Base-by-base conservation (phyloP, 2,888 invertebrate genomes). In the Pseudoips prasinana region DNA sequence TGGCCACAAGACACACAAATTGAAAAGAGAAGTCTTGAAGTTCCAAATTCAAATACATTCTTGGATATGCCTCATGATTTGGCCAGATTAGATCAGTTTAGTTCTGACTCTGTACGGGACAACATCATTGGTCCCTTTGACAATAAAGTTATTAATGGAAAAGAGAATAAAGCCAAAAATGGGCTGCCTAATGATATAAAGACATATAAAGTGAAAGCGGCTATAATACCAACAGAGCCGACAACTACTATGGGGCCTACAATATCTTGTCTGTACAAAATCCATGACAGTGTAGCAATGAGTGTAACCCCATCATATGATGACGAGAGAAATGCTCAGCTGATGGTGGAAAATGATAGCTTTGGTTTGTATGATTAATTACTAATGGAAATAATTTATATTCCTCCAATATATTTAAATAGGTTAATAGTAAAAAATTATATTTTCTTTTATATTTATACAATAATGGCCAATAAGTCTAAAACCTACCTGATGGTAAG, bases 221-320 rank as follows among this genome's bases (percentile, higher is more conserved):
- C 70, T 8, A 42, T 61, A 1, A 46, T 70, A 7, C 49, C 64
- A 0, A 78, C 74, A 0, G 67, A 70, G 10, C 40, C 69, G 1
- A 60, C 76, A 0, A 71, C 75, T 6, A 77, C 72, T 0, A 48
- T 53, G 9, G 73, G 68, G 0, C 75, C 80, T 1, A 75, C 76
- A 5, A 76, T 81, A 32, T 64, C 71, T 3, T 88, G 88, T 51
- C 44, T 84, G 8, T 86, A 84, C 42, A 87, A 86, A 51, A 69
- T 77, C n/a, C 67, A 82, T 17, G 57, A 57, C 11, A 81, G 65
- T 47, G 73, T 87, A 1, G 65, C 75, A 0, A 64, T 73, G 18
- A 86, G 84, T 63, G 80, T 73, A 0, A 86, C 85, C 1, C 86
- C 83, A 0, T 72, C 79, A 0, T 82, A 84, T 42, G 67, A 60